Base-by-base conservation (phyloP, 2,797 vertebrate genomes). In the Enteromius viviparus region DNA sequence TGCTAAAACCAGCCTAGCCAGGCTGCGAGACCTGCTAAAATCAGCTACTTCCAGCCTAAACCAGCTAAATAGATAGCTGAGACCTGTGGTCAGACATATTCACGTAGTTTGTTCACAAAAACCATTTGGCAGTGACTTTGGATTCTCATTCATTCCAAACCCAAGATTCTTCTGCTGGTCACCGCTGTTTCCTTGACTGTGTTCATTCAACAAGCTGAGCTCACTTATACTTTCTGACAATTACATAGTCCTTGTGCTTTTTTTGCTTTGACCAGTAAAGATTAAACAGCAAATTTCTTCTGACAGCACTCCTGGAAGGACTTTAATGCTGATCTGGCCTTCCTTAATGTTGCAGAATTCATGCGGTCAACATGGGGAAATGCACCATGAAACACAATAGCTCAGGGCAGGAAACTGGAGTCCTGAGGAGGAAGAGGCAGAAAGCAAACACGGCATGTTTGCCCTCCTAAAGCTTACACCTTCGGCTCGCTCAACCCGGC, bases 281-380 rank as follows among this genome's bases (percentile, higher is more conserved):
- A 91, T 92, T 91, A 91, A 91, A 89, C 87, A 87, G 89, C 88
- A 92, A 93, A 92, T 88, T 88, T 89, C 91, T 92, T 94, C 91
- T 90, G 88, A 92, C 88, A 85, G 89, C 78, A 90, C 92, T 94
- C 91, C 93, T 91, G 89, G 75, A 82, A 89, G 89, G 90, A 90
- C 88, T 90, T 90, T 92, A 90, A 92, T 94, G 93, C 89, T 94
- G 93, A 95, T 94, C 91, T 92, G 87, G 84, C 81, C 77, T 68
- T 87, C 88, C 88, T 91, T 93, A 91, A 89, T 79, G 70, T 90
- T 84, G 90, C 85, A 89, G 81, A 85, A 85, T 70, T 78, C 86
- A 80, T 81, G 81, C 19, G 81, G 58, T 7, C 47, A 7, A 32
- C 14, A 66, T 53, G 45, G 23, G 74, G 81, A 90, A 93, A 92